Conservation (phyloP, 2,888 invertebrate species). For the Leucozona laternaria region DNA sequence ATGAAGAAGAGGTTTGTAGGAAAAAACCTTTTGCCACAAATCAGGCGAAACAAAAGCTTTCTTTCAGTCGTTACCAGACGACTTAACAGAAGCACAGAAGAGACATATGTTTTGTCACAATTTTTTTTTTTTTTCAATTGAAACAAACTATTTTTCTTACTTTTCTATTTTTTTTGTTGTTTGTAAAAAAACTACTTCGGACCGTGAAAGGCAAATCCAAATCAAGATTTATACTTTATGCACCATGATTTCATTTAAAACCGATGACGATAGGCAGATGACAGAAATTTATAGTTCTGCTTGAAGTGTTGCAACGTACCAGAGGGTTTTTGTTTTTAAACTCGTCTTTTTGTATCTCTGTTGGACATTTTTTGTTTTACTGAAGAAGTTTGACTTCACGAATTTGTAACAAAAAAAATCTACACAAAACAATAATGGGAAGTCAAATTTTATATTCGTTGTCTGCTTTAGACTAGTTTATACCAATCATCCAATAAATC, state of each 20-base stretch:
- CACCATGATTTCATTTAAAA: not conserved
- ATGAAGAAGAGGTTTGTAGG: not conserved
- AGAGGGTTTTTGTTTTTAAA: not conserved
- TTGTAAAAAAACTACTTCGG: not conserved
- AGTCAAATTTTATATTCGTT: too few relatives aligned
- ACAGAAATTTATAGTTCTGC: not conserved
- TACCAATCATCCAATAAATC: too few relatives aligned
- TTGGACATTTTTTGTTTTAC: too few relatives aligned
- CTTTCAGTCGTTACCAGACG: not conserved
- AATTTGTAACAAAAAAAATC: too few relatives aligned
- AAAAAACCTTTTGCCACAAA: not conserved
- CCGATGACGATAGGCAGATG: conserved; percentile 12
- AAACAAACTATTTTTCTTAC: not conserved
- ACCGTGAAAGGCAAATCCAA: conserved; percentile 20
- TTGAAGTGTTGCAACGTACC: not conserved
- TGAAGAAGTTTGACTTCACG: not conserved
- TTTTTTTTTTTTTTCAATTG: not conserved
- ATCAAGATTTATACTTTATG: not conserved
- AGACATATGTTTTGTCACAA: conserved; percentile 6
- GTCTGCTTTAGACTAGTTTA: too few relatives aligned
- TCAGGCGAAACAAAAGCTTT: not conserved
- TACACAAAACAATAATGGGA: too few relatives aligned
- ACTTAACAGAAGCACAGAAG: not conserved
- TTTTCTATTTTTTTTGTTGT: not conserved
- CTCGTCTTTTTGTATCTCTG: not conserved